Evolutionary conservation across 2,113 vertebrate genomes (phyloP).

Genomic region (Nesogale talazaci): DNA sequence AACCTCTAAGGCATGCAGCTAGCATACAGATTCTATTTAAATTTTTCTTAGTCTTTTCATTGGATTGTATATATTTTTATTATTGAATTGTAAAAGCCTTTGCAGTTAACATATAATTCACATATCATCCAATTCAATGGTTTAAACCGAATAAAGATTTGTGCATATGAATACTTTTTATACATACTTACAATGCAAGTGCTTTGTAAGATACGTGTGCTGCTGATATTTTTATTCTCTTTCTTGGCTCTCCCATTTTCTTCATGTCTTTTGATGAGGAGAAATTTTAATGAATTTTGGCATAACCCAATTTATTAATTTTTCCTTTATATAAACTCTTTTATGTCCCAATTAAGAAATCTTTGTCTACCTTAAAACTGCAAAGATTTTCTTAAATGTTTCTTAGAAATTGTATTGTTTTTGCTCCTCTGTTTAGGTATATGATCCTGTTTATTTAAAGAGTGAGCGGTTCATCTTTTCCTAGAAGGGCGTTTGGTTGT

Average conservation of each 20-base stretch:
- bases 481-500: no score
- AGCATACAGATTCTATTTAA: neutral
- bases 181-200: neutral
- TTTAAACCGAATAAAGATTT: no score
- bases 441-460: no score
- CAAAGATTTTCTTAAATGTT: neutral
- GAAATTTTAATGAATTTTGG: neutral
- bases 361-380: neutral
- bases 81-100: neutral
- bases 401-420: neutral
- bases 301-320: neutral
- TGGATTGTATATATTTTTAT: neutral
- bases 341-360: neutral
- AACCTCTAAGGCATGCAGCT: neutral
- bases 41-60: constrained; percentile 29
- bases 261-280: neutral
- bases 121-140: no score
- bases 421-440: no score
- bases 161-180: no score
- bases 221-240: neutral
- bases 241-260: neutral
- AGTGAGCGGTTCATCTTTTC: no score
- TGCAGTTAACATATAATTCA: neutral
- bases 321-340: neutral
- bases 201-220: neutral